Evolutionary conservation across 2,888 invertebrate genomes (phyloP).

Genomic region (Stomorhina lunata): DNA sequence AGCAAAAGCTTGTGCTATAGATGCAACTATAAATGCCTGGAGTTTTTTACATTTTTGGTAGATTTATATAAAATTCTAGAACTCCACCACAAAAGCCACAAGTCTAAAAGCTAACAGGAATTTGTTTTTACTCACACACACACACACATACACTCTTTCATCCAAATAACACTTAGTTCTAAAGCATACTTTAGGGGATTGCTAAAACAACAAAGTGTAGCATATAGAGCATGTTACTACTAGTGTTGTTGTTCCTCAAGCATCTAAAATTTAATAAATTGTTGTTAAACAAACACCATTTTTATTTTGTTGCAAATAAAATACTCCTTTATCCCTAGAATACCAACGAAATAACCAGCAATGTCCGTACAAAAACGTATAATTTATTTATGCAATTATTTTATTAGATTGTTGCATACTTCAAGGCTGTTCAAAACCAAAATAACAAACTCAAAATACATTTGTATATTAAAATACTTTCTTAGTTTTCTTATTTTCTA

Average conservation of each 20-base stretch:
- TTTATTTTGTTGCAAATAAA: constrained; percentile 19
- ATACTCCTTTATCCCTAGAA: background rate
- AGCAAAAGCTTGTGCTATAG: background rate
- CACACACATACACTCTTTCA: background rate
- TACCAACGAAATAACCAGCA: constrained; percentile 4
- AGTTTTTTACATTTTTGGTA: constrained; percentile 26
- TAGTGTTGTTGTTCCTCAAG: constrained; percentile 31
- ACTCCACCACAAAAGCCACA: constrained; percentile 32
- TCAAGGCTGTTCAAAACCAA: constrained; percentile 49
- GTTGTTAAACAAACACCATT: constrained; percentile 60
- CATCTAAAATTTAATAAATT: constrained; percentile 63
- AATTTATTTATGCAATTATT: constrained; percentile 66
- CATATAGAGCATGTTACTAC: background rate
- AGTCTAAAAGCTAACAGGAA: background rate
- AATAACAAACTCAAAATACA: too few relatives aligned
- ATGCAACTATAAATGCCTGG: constrained; percentile 17
- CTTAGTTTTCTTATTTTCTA: too few relatives aligned
- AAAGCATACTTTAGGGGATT: constrained; percentile 57
- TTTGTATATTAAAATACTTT: too few relatives aligned
- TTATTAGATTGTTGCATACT: constrained; percentile 66
- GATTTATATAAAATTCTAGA: constrained; percentile 21
- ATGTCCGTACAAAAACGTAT: constrained; percentile 38
- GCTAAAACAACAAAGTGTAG: background rate
- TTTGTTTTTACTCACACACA: background rate
- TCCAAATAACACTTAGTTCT: constrained; percentile 47